Evolutionary conservation across 92 coral and sea anemone species (phyloP), one percentile per base, ranked within the genome.

Genomic region (Ricordea florida): DNA sequence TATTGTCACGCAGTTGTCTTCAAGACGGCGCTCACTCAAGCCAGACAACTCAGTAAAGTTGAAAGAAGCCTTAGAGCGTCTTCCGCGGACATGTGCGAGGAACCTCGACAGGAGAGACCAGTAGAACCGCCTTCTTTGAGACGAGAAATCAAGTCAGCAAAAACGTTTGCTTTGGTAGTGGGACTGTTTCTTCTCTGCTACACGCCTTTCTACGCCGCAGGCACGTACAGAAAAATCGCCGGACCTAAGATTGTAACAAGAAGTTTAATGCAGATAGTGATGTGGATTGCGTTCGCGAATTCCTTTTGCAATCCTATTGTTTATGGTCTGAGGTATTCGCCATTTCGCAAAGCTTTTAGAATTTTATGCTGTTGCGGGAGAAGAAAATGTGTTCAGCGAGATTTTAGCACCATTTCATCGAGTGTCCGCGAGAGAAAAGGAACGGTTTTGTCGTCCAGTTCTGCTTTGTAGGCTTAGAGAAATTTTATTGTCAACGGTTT

Each of bases 281-380:
- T 88, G 35, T 93, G 98, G 98, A 26, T 93, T 4, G 98, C 85
- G 2, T 93, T 91, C 66, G 81, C 93, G 4, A 93, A 93, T 47
- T 91, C 93, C 6, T 93, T 85, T 49, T 69, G 93, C 40, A 94
- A 94, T 68, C 98, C 98, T 14, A 44, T 94, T 13, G 74, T 94
- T 24, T 94, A 94, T 43, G 89, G 92, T 3, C 44, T 92, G 31
- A 73, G 98, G 48, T 85, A 91, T 66, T 47, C 85, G 26, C 87
- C 91, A 20, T 91, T 94, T 58, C 92, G 86, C 34, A 84, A 63
- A 36, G 98, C 98, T 11, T 94, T 91, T 66, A 85, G 74, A 40
- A 52, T 47, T 29, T 79, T 94, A 5, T 84, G 85, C 17, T 70
- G 28, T 1, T 66, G 41, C 18, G 43, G 40, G 0, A 5, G 24